These are phyloP conservation scores for Thaleichthys pacificus DNA, from an alignment of 2,797 vertebrate genomes.

Conservation along the genomic window DNA sequence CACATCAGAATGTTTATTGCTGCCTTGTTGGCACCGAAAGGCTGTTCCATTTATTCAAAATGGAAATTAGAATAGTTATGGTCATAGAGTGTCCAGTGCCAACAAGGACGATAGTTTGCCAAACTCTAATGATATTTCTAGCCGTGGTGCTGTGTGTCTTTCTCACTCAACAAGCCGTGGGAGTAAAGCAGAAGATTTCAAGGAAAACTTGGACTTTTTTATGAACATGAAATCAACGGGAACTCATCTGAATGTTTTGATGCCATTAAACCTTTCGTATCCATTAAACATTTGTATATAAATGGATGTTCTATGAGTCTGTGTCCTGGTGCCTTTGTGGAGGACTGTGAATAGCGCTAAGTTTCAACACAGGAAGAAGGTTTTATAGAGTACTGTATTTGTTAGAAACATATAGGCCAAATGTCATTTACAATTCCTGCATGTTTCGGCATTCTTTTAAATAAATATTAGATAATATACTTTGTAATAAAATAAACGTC, in stretches of 20 bases:
- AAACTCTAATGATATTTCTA: conserved; percentile 65
- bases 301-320: conserved; percentile 53
- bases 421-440: background rate
- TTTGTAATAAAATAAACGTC: conserved; percentile 1
- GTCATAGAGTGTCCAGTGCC: conserved; percentile 50
- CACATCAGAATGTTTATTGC: conserved; percentile 25
- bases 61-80: conserved; percentile 56
- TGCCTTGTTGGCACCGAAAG: conserved; percentile 38
- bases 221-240: conserved; percentile 52
- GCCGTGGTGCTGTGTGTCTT: conserved; percentile 60
- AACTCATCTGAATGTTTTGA: conserved; percentile 82
- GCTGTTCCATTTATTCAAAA: conserved; percentile 54
- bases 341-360: background rate
- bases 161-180: conserved; percentile 66
- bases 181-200: conserved; percentile 59
- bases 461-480: background rate
- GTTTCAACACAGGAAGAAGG: background rate
- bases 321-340: conserved; percentile 29
- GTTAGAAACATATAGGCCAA: conserved; percentile 1
- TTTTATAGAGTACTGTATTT: background rate
- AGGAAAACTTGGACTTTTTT: conserved; percentile 71
- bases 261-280: conserved; percentile 88
- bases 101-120: conserved; percentile 59
- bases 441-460: background rate
- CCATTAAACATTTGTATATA: conserved; percentile 96